Evolutionary conservation across 2,113 vertebrate species (phyloP), one percentile per base, ranked within the genome.

Genomic region (Romanogobio albipinnatus): DNA sequence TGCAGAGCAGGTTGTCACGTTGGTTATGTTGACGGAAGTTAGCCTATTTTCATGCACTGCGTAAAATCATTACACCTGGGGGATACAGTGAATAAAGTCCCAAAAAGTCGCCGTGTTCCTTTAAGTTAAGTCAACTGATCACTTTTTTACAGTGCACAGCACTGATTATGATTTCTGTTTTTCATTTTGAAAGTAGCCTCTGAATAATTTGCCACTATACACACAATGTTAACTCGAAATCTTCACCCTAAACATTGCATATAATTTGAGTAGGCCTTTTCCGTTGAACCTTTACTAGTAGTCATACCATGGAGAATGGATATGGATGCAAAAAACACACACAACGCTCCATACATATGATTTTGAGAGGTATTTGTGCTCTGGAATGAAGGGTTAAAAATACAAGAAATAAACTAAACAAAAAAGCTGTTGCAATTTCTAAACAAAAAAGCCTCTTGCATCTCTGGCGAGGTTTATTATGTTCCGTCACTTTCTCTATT

Each of bases 161-260:
- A 29, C 29, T 29, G 29, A 29, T 29, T 29, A 29, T 80, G 82
- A 74, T 85, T 88, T 88, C 91, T 77, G 83, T 71, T 84, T 88
- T 88, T 91, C 53, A 53, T 26, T 26, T 81, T 89, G 86, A 88
- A 89, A 89, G 74, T 19, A 45, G 36, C 1, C 0, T 39, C 74
- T 90, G 87, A 91, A 91, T 90, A 91, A 91, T 90, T 90, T 86
- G 86, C 64, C 86, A 77, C 81, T 74, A 83, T 86, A 73, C 85
- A 87, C 86, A 83, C 24, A 70, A 88, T 76, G 82, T 90, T 90
- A 90, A 88, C 88, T 90, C 78, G 87, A 85, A 74, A 64, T 81
- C 83, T 90, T 64, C 49, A 49, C 24, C 22, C 61, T 39, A 66
- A 82, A 76, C 49, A 70, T 3, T 70, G 29, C 39, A 83, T 76